phyloP scores from a whole-genome alignment of 2,113 vertebrate genomes.

The Hucho hucho region DNA sequence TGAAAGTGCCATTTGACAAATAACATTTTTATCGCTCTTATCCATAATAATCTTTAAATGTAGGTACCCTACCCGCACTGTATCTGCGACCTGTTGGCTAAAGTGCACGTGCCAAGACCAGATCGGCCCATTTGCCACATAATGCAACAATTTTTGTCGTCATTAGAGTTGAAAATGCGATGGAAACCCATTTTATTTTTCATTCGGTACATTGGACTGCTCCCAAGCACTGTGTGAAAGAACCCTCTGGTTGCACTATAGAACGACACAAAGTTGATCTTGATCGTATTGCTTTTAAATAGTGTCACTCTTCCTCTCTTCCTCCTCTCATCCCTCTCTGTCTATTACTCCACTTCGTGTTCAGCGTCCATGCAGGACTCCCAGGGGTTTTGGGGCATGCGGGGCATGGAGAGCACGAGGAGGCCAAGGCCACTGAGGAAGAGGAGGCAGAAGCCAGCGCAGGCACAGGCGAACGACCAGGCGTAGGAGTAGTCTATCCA shows the following conservation, averaged over 20 bases:
- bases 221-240: background rate
- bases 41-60: no score
- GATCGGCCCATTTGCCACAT: no score
- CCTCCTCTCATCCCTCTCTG: background rate
- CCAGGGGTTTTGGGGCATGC: conserved; percentile 96
- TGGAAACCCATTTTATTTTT: no score
- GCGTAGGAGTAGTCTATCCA: conserved; percentile 89
- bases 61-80: no score
- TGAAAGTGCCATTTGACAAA: no score
- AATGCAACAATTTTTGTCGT: no score
- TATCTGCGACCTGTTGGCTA: no score
- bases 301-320: conserved; percentile 18
- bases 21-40: no score
- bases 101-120: no score
- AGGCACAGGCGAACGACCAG: conserved; percentile 94
- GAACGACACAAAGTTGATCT: background rate
- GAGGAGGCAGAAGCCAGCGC: conserved; percentile 84
- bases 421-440: conserved; percentile 85
- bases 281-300: conserved; percentile 12
- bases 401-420: conserved; percentile 90
- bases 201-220: no score
- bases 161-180: no score
- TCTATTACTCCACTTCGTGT: conserved; percentile 74
- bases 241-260: background rate
- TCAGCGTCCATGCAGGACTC: conserved; percentile 97